Conservation (phyloP, 2,113 vertebrate genomes). For the Engystomops pustulosus region DNA sequence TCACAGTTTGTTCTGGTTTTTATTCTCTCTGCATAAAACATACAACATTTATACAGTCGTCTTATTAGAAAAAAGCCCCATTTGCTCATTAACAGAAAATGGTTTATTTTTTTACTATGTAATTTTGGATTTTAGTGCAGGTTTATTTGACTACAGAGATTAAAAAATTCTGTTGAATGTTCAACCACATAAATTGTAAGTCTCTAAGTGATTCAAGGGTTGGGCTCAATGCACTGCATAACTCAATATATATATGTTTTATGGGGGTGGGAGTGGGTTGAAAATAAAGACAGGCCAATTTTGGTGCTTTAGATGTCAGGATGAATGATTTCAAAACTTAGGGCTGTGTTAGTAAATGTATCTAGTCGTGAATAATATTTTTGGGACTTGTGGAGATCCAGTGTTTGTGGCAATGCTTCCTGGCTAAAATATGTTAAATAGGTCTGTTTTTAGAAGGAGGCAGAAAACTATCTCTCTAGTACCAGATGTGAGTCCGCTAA, state of each 20-base stretch:
- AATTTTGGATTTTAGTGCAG: not conserved
- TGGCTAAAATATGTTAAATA: not conserved
- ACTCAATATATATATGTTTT: not conserved
- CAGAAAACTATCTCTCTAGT: not conserved
- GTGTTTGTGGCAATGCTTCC: not conserved
- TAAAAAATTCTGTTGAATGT: conserved; percentile 38
- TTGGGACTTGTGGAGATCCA: not conserved
- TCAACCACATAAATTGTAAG: conserved; percentile 31
- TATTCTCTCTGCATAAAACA: conserved; percentile 28
- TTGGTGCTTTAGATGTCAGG: not conserved
- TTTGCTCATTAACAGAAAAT: conserved; percentile 22
- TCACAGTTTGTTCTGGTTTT: conserved; percentile 41
- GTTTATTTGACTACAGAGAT: conserved; percentile 41
- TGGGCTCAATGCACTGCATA: not conserved
- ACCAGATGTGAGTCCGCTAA: too few species aligned
- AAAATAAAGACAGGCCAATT: not conserved
- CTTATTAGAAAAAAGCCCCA: conserved; percentile 7
- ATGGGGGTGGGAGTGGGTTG: not conserved
- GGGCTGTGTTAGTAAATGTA: not conserved
- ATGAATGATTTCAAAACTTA: not conserved
- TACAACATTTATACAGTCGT: conserved; percentile 11
- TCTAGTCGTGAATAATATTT: not conserved
- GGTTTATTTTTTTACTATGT: conserved; percentile 31
- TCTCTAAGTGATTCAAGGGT: not conserved
- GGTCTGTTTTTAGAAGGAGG: not conserved